Evolutionary conservation across 2,797 vertebrate genomes (phyloP), one percentile per base, ranked within the genome.

Genomic region (Centropyge bicolor): DNA sequence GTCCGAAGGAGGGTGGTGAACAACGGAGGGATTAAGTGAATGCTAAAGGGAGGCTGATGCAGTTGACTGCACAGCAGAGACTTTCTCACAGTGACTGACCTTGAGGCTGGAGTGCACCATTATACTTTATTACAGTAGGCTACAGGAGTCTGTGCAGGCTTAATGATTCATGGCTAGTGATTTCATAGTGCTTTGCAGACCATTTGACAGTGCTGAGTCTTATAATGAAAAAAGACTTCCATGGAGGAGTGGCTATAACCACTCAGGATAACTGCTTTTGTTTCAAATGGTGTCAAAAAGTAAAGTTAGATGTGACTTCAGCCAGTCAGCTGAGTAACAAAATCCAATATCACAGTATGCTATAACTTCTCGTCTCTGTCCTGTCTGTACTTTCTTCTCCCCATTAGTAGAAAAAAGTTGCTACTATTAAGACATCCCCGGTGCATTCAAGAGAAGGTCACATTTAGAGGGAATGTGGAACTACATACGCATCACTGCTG

Each of bases 111-210:
- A 90, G 85, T 78, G 84, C 73, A 77, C 79, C 76, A 83, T 92
- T 89, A 86, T 84, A 87, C 85, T 93, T 93, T 89, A 89, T 93
- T 88, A 86, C 80, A 74, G 77, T 61, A 80, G 76, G 74, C 87
- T 86, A 83, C 86, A 85, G 83, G 82, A 83, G 78, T 86, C 76
- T 72, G 74, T 81, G 78, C 85, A 83, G 76, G 83, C 73, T 89
- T 93, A 91, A 92, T 91, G 92, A 92, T 90, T 93, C 93, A 93
- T 91, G 78, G 85, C 65, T 41, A 36, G 81, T 78, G 88, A 84
- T 92, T 92, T 94, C 76, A 89, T 82, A 81, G 83, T 74, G 87
- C 86, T 91, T 83, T 86, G 86, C 78, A 90, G 89, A 81, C 90
- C 88, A 87, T 92, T 93, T 92, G 89, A 93, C 86, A 81, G 76